Evolutionary conservation across 30 jellyfish, hydroid and myxozoan genomes (phyloP).

Genomic region (Turritopsis dohrnii): DNA sequence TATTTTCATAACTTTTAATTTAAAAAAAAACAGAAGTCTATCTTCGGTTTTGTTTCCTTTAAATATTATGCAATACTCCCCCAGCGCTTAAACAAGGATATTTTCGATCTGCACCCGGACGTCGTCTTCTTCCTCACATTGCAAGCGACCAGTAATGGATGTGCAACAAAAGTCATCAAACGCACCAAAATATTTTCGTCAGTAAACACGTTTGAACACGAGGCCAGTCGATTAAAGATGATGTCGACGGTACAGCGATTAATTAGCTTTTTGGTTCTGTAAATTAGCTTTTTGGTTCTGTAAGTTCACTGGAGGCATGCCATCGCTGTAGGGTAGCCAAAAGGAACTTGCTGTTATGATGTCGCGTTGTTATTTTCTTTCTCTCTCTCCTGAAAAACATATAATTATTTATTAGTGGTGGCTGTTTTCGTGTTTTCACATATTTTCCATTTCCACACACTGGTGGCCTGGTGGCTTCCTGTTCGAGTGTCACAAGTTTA

Average conservation of each 20-base stretch:
- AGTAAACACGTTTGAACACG: neutral
- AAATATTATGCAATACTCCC: neutral
- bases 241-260: neutral
- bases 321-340: neutral
- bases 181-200: neutral
- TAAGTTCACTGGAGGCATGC: neutral
- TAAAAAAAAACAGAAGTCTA: neutral
- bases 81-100: neutral
- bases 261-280: neutral
- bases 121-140: neutral
- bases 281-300: too few relatives aligned
- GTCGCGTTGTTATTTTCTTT: neutral
- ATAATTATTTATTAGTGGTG: too few relatives aligned
- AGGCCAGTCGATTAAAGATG: neutral
- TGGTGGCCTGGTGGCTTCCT: too few relatives aligned
- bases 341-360: neutral
- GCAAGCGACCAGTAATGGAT: neutral
- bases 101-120: neutral
- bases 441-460: too few relatives aligned
- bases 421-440: too few relatives aligned
- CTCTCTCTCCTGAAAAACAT: neutral
- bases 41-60: neutral
- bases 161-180: neutral
- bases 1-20: neutral
- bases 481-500: too few relatives aligned